Conservation (phyloP, 2,888 invertebrate species). For the Coremacera marginata region DNA sequence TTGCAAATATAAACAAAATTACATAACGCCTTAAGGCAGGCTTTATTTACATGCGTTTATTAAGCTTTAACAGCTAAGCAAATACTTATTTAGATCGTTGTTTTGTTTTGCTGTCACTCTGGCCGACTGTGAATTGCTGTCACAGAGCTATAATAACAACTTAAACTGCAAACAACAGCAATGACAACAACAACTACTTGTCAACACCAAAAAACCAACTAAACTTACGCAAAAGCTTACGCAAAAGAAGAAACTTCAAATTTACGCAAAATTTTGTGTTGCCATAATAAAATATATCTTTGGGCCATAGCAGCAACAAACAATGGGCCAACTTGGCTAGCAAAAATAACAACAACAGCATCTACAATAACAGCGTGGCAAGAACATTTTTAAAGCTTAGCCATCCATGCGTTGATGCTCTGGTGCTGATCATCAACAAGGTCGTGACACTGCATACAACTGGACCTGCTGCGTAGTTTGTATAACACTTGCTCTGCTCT, state of each 20-base stretch:
- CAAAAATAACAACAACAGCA: background rate
- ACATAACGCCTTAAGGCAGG: too few relatives aligned
- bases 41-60: too few relatives aligned
- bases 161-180: background rate
- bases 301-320: background rate
- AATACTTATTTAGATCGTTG: too few relatives aligned
- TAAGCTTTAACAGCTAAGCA: too few relatives aligned
- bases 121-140: background rate
- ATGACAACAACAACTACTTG: background rate
- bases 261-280: conserved; percentile 1
- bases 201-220: background rate
- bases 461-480: background rate
- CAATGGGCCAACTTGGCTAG: background rate
- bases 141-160: background rate
- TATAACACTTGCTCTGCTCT: background rate
- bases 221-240: background rate
- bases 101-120: too few relatives aligned
- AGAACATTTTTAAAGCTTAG: too few relatives aligned
- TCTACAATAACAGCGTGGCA: too few relatives aligned
- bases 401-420: background rate
- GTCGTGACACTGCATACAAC: background rate
- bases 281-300: background rate
- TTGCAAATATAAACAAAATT: too few relatives aligned
- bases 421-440: background rate
- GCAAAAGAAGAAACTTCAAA: background rate